Evolutionary conservation across 1,140 invertebrate species (phyloP), one percentile per base, ranked within the genome.

Genomic region (Popillia japonica): DNA sequence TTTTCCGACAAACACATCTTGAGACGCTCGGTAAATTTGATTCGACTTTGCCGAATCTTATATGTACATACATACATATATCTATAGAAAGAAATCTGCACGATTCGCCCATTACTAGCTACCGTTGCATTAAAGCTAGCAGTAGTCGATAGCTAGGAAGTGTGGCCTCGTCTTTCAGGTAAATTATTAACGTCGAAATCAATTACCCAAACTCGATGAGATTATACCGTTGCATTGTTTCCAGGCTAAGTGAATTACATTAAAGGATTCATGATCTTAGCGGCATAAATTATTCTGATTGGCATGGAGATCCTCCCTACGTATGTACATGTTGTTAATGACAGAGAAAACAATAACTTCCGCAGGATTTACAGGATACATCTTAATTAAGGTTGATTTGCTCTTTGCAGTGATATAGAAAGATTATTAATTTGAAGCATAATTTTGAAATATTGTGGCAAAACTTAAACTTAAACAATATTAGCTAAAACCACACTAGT

Each of bases 161-260:
- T 34, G 1, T 34, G 27, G 27, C 17, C 48, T 55, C 48, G 4
- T 55, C 48, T 55, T 55, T n/a, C 14, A 55, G 17, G 48, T n/a
- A 55, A 55, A 55, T 55, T 55, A 55, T 55, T 55, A 55, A 55
- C 48, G 44, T 11, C 44, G 48, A 55, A n/a, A 55, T 55, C 48
- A 55, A 17, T 17, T 17, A 17, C 17, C 48, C 17, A 55, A n/a
- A 55, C 14, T 55, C 11, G 48, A 0, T 17, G 48, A 14, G 48
- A n/a, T 55, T 55, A 55, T 55, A 55, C 11, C 6, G 11, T 17
- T 55, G 48, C 48, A 55, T 55, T 55, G 17, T 55, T 55, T 17
- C 14, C 17, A 17, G 14, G 48, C 48, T 55, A 55, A 55, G 17
- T 55, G 48, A 55, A 55, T 55, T 55, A 55, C 48, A 55, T 55